A percentile compares a stretch with the other conserved stretches of the same genome.
Conservation (phyloP, 2,797 vertebrate species). For the Silurus lanzhouensis region DNA sequence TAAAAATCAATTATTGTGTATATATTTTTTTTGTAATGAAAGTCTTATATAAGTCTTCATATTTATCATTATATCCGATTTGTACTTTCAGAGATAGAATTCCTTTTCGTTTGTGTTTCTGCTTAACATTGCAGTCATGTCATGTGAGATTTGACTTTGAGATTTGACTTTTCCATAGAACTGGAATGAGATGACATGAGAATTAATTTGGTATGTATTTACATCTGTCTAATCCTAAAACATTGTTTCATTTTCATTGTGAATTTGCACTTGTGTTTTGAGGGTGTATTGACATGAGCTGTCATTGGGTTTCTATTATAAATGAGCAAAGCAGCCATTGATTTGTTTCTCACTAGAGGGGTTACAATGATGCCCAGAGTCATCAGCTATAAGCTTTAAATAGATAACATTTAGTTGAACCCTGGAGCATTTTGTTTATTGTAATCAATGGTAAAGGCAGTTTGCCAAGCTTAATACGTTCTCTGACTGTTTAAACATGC, state of each 20-base stretch:
- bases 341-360: slow-evolving; percentile 3
- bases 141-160: background rate
- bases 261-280: background rate
- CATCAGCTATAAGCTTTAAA: background rate
- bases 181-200: background rate
- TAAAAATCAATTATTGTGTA: background rate
- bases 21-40: background rate
- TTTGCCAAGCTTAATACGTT: background rate
- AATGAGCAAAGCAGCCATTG: background rate
- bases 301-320: no score
- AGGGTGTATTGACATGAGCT: background rate
- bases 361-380: background rate
- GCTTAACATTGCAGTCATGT: background rate
- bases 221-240: background rate
- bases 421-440: background rate
- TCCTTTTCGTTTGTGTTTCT: background rate
- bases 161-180: background rate
- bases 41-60: background rate
- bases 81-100: background rate
- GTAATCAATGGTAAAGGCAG: background rate
- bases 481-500: background rate
- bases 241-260: background rate
- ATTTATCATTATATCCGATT: background rate
- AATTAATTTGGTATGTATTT: background rate
- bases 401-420: background rate